phyloP scores from a whole-genome alignment of 2,888 invertebrate genomes.

The Gymnosoma rotundatum region DNA sequence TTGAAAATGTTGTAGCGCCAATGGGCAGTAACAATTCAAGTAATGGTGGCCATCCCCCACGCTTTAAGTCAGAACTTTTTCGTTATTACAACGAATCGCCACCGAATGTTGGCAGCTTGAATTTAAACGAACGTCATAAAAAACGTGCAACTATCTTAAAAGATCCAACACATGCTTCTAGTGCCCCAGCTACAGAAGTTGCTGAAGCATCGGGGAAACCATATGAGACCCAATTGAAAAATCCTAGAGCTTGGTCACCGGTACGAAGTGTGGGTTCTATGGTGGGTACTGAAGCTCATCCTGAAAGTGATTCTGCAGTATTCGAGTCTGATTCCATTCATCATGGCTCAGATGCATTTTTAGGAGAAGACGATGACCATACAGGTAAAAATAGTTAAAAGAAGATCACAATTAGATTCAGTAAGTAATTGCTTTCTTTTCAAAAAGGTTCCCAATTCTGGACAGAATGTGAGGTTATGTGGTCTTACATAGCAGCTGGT shows the following conservation, averaged over 20 bases:
- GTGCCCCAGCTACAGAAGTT: slow-evolving; percentile 82
- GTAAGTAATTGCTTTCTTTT: neutral
- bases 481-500: slow-evolving; percentile 91
- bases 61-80: slow-evolving; percentile 81
- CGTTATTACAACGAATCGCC: slow-evolving; percentile 78
- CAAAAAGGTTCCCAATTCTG: slow-evolving; percentile 85
- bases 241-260: slow-evolving; percentile 93
- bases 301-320: slow-evolving; percentile 91
- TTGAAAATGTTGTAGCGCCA: slow-evolving; percentile 82
- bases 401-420: neutral
- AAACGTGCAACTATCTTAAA: slow-evolving; percentile 76
- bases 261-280: slow-evolving; percentile 94
- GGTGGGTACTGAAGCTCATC: slow-evolving; percentile 92
- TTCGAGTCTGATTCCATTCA: slow-evolving; percentile 88
- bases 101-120: slow-evolving; percentile 81
- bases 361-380: slow-evolving; percentile 88
- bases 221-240: slow-evolving; percentile 88
- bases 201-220: slow-evolving; percentile 86
- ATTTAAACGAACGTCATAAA: slow-evolving; percentile 79
- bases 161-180: slow-evolving; percentile 79
- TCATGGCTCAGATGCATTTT: slow-evolving; percentile 88
- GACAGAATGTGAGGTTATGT: slow-evolving; percentile 91
- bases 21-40: slow-evolving; percentile 75
- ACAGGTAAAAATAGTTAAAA: slow-evolving; percentile 69
- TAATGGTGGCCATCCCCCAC: slow-evolving; percentile 76